These are phyloP conservation scores for Perodicticus potto DNA, from an alignment of 2,797 vertebrate species.

Conservation along the genomic window DNA sequence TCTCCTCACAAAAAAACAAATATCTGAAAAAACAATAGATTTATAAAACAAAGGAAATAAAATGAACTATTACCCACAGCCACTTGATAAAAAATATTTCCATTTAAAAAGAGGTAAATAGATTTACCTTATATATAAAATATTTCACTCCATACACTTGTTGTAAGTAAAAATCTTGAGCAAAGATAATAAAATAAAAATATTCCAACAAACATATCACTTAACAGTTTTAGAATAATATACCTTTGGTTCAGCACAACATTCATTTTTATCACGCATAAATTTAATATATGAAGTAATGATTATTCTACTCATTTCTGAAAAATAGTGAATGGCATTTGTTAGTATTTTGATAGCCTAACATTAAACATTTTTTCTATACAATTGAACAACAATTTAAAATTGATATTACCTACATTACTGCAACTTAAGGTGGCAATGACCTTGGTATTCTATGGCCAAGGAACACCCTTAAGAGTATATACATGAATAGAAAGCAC, in stretches of 20 bases:
- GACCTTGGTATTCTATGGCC: neutral
- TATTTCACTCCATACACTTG: neutral
- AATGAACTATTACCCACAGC: neutral
- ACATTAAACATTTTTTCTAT: conserved; percentile 27
- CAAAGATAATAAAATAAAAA: conserved; percentile 57
- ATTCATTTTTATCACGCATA: neutral
- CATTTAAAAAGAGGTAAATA: conserved; percentile 28
- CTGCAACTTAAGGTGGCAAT: conserved; percentile 44
- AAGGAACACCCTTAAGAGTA: neutral
- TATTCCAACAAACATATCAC: neutral
- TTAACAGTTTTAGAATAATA: neutral
- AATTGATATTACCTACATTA: neutral
- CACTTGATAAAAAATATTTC: neutral
- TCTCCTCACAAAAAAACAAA: neutral
- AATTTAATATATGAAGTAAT: conserved; percentile 5
- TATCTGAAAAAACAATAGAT: neutral
- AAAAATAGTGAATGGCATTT: conserved; percentile 31
- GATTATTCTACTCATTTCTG: neutral
- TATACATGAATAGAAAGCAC: neutral
- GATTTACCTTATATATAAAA: neutral
- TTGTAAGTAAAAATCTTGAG: conserved; percentile 24
- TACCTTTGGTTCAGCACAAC: neutral
- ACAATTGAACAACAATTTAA: conserved; percentile 40
- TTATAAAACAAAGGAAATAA: conserved; percentile 43
- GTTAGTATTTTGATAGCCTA: conserved; percentile 22